phyloP scores from a whole-genome alignment of 2,113 vertebrate genomes.

The Osmerus eperlanus region DNA sequence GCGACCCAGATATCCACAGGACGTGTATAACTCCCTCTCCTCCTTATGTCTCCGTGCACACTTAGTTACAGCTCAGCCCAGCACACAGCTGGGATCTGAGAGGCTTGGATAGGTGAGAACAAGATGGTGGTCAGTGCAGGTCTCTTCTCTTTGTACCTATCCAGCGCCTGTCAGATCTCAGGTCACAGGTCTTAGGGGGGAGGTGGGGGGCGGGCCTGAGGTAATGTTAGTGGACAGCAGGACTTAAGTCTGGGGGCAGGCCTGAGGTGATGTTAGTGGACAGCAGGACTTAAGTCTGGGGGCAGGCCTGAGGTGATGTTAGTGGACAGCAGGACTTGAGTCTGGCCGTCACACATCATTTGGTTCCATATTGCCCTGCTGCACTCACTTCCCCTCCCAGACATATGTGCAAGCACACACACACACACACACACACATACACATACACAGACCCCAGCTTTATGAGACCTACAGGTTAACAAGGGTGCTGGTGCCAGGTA shows the following conservation, averaged over 20 bases:
- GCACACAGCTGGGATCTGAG: no score
- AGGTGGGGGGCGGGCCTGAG: not conserved
- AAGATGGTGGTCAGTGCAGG: no score
- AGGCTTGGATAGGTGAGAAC: no score
- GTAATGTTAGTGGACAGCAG: conserved; percentile 15
- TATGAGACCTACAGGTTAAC: conserved; percentile 47
- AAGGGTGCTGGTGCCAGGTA: conserved; percentile 39
- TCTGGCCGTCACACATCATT: conserved; percentile 36
- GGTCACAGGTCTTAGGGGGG: no score
- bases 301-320: conserved; percentile 5
- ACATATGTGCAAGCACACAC: no score
- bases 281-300: not conserved
- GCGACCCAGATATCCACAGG: no score
- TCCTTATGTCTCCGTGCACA: not conserved
- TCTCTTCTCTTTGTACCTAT: no score
- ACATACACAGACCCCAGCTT: conserved; percentile 26
- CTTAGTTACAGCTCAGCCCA: no score
- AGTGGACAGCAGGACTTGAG: conserved; percentile 1
- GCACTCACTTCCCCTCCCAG: not conserved
- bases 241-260: not conserved
- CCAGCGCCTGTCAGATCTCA: no score
- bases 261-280: conserved; percentile 15
- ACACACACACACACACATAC: no score
- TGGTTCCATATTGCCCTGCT: conserved; percentile 27
- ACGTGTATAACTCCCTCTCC: not conserved